phyloP scores from a whole-genome alignment of 2,113 vertebrate genomes.

The Tragelaphus strepsiceros region DNA sequence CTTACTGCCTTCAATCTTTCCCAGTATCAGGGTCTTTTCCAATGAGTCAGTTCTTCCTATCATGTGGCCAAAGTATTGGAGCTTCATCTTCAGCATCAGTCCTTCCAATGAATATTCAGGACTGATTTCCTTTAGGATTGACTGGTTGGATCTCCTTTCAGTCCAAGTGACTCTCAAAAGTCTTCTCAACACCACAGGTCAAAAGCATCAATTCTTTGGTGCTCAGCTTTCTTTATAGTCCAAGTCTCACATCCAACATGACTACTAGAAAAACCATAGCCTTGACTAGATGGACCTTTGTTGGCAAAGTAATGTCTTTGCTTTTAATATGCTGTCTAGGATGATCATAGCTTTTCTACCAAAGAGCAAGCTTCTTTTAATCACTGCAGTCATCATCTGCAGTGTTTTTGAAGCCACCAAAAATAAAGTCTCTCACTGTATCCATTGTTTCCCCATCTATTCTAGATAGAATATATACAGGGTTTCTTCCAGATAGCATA shows the following conservation, averaged over 20 bases:
- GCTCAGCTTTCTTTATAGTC: background rate
- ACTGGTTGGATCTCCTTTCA: background rate
- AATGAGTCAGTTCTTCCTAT: background rate
- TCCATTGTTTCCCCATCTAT: background rate
- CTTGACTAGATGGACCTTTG: background rate
- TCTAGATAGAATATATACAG: background rate
- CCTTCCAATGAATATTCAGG: background rate
- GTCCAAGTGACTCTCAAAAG: background rate
- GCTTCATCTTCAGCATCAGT: background rate
- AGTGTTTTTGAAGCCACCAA: background rate
- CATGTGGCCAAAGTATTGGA: background rate
- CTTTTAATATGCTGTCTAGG: background rate
- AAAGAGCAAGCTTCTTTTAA: background rate
- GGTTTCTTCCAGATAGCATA: background rate
- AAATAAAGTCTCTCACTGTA: background rate
- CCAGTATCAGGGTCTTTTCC: background rate
- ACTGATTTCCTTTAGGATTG: background rate
- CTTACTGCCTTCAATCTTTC: background rate
- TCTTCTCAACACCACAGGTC: background rate
- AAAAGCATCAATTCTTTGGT: fast-evolving
- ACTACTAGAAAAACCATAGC: background rate
- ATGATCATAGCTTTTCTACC: background rate
- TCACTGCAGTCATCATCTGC: background rate
- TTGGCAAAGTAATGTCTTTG: background rate
- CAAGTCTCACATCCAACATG: background rate